These are phyloP conservation scores for Mastomys natalensis DNA, from an alignment of 2,113 vertebrate genomes.

Conservation along the genomic window DNA sequence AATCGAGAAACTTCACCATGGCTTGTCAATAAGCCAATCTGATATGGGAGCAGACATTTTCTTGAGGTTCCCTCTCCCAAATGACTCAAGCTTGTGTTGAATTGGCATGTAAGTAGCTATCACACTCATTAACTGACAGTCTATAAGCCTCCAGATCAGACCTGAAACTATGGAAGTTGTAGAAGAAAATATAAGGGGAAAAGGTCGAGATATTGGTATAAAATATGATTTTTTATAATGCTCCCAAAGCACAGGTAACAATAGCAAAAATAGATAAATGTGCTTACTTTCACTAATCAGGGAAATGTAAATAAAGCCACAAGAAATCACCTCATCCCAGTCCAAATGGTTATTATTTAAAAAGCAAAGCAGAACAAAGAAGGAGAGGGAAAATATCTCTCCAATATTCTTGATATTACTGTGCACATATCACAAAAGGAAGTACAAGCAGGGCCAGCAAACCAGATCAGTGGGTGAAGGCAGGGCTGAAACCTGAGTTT, in stretches of 20 bases:
- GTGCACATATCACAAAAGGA: neutral
- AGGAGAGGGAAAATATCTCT: neutral
- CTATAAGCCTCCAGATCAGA: neutral
- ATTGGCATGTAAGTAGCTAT: neutral
- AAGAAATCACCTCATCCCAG: neutral
- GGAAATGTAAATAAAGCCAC: neutral
- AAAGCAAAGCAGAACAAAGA: neutral
- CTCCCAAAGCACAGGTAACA: neutral
- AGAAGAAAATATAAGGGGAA: neutral
- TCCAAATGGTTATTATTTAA: neutral
- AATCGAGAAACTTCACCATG: neutral
- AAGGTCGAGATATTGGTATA: neutral
- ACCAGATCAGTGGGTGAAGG: neutral
- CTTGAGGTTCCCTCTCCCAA: neutral
- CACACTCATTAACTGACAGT: neutral
- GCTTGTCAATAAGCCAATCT: neutral
- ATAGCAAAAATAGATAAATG: neutral
- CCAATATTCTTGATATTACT: too few species aligned
- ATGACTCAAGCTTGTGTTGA: neutral
- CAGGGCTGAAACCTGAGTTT: neutral
- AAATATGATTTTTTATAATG: neutral
- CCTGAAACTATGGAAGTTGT: neutral
- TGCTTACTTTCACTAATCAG: neutral
- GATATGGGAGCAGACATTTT: neutral
- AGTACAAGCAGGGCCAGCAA: too few species aligned